Evolutionary conservation across 2,888 invertebrate genomes (phyloP), one percentile per base, ranked within the genome.

Genomic region (Eledone cirrhosa): DNA sequence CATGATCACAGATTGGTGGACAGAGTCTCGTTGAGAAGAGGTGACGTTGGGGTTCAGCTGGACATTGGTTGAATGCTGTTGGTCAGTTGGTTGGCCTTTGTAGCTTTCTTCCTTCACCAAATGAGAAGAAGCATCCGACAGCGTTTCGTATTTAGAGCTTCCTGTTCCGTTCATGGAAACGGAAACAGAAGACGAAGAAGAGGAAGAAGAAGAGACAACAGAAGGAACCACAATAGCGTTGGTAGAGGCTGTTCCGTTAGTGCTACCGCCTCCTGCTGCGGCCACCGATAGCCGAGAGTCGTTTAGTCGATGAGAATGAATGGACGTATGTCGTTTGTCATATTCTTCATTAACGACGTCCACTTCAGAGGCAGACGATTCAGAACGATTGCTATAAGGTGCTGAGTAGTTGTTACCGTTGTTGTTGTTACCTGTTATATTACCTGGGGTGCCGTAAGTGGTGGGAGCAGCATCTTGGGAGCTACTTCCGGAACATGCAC

Each of bases 341-440:
- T 83, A 83, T 33, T 88, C 88, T 29, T 88, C 88, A 48, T 83
- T 85, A 5, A 87, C 87, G n/a, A 89, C 87, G 79, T 90, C 90
- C 27, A 89, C 88, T 69, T 90, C 90, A 5, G 90, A 90, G n/a
- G 87, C 86, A 8, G 90, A 88, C 33, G 89, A 89, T 78, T 90
- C 90, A 5, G 90, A 90, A 48, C 88, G 85, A 83, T 89, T 89
- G 83, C 90, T 90, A 82, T 85, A 88, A 8, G 88, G 88, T 72
- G 87, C 87, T 4, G 85, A 81, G 14, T 72, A 72, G 24, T 31
- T 72, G 13, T 31, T 1, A 5, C 29, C 67, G 7, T 29, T 31
- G 22, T 29, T 33, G 22, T 41, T 72, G 33, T 31, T 72, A 8
- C 72, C 41, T 8, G 33, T 41, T 22, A 41, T 31, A 1, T 31